Percentiles rank a stretch among this genome's conserved stretches.
Conservation (phyloP, 2,113 vertebrate species). For the Sebastes schlegelii region DNA sequence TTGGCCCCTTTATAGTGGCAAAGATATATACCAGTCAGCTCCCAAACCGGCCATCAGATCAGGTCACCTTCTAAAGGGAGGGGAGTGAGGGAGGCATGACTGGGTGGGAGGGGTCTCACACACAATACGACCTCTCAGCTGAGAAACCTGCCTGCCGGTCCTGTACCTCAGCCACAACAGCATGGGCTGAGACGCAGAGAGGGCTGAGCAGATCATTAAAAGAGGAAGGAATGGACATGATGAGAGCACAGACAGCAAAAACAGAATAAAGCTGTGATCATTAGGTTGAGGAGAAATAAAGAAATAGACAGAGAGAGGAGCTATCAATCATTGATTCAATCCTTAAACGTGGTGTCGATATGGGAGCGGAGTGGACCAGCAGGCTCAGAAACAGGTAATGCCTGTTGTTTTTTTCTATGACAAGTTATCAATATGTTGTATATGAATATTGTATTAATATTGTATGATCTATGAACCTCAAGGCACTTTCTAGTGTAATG, state of each 20-base stretch:
- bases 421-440: neutral
- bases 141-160: conserved; percentile 32
- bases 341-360: neutral
- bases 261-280: rapidly evolving
- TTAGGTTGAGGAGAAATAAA: neutral
- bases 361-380: conserved; percentile 30
- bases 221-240: neutral
- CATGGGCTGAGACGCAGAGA: neutral
- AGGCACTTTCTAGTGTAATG: neutral
- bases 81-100: conserved; percentile 17
- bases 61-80: conserved; percentile 29
- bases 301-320: neutral
- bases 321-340: neutral
- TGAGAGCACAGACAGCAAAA: neutral
- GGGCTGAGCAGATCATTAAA: neutral
- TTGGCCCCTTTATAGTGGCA: neutral
- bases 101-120: conserved; percentile 54
- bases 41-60: conserved; percentile 30
- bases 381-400: conserved; percentile 59
- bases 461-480: neutral
- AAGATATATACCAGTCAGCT: conserved; percentile 1
- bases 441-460: neutral
- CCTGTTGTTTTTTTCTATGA: neutral
- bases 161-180: conserved; percentile 28
- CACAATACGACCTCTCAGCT: conserved; percentile 63